These are phyloP conservation scores for Tachycineta bicolor DNA, from an alignment of 2,113 vertebrate genomes.

Conservation along the genomic window DNA sequence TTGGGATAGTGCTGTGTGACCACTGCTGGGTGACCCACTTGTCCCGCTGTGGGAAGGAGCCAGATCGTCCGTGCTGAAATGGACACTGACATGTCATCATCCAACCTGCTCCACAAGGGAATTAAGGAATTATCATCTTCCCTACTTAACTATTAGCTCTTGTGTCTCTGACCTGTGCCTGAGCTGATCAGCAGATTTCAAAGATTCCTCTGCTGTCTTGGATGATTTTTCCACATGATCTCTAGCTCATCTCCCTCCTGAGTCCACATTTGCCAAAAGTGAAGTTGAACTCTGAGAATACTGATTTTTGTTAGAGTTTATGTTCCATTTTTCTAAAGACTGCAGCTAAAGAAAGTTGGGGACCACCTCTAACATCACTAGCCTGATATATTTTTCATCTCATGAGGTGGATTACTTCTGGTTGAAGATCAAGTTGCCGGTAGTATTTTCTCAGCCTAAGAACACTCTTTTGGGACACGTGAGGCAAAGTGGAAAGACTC, in stretches of 20 bases:
- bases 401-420: neutral
- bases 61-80: neutral
- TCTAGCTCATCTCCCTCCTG: neutral
- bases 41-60: neutral
- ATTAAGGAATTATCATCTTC: neutral
- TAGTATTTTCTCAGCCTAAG: neutral
- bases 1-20: neutral
- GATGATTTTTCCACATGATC: neutral
- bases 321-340: neutral
- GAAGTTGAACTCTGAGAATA: neutral
- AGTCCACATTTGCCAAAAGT: fast-evolving
- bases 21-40: neutral
- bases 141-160: neutral
- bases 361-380: neutral
- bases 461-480: neutral
- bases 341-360: neutral
- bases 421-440: neutral
- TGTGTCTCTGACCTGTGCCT: neutral
- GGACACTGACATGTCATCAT: neutral
- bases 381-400: neutral
- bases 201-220: neutral
- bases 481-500: neutral
- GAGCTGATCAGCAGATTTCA: neutral
- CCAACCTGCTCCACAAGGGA: fast-evolving
- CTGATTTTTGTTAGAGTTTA: neutral